phyloP scores from a whole-genome alignment of 1,140 invertebrate species.

The Rhopalosiphum padi region DNA sequence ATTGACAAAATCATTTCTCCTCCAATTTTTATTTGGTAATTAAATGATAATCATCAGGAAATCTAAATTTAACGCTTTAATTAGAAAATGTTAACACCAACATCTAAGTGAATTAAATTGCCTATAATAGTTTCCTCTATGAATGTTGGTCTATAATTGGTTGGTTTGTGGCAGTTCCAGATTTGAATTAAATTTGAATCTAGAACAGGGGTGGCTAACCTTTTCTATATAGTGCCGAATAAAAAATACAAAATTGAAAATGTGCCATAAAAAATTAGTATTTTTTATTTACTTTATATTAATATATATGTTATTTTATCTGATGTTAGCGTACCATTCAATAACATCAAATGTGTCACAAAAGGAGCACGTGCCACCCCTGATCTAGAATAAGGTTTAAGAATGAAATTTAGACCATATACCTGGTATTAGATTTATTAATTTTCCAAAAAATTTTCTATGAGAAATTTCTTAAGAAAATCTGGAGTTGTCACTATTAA shows the following conservation, averaged over 20 bases:
- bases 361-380: too few species aligned
- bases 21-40: slow-evolving; percentile 54
- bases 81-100: not conserved
- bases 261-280: too few species aligned
- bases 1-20: slow-evolving; percentile 43
- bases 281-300: too few species aligned
- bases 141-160: not conserved
- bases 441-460: not conserved
- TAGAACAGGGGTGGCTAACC: not conserved
- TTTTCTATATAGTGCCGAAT: too few species aligned
- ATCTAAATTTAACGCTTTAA: slow-evolving; percentile 3
- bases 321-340: too few species aligned
- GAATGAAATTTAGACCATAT: not conserved
- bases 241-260: too few species aligned
- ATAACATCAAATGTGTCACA: too few species aligned
- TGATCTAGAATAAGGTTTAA: not conserved
- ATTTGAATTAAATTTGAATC: not conserved
- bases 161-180: slow-evolving; percentile 46
- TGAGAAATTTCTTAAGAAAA: not conserved
- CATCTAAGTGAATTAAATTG: not conserved
- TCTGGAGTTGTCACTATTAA: slow-evolving; percentile 46
- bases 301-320: too few species aligned
- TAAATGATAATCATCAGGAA: slow-evolving; percentile 49
- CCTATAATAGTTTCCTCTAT: not conserved
- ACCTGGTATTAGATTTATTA: not conserved